Evolutionary conservation across 2,113 vertebrate species (phyloP).

Genomic region (Platysternon megacephalum): DNA sequence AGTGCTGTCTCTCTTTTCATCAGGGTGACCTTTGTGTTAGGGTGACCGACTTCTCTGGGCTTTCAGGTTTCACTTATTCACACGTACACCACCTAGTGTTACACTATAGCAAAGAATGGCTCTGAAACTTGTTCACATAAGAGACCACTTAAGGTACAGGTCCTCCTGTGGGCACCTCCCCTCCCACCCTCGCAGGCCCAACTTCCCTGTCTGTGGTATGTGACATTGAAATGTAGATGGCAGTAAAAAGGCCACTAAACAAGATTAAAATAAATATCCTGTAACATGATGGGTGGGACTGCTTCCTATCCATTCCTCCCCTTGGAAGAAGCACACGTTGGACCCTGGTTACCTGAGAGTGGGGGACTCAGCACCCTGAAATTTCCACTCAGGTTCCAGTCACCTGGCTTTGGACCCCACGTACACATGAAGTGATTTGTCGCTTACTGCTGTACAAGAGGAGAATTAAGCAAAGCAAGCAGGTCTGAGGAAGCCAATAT

Average conservation of each 20-base stretch:
- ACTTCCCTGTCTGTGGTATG: rapidly evolving
- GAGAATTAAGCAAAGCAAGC: neutral
- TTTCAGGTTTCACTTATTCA: neutral
- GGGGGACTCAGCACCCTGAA: neutral
- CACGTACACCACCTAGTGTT: neutral
- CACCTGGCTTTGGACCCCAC: neutral
- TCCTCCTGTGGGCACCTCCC: neutral
- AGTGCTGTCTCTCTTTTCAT: neutral
- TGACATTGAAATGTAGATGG: neutral
- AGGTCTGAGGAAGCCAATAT: neutral
- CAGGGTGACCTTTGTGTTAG: neutral
- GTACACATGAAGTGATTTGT: neutral
- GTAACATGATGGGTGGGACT: neutral
- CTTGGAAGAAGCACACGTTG: neutral
- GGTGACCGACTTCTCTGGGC: neutral
- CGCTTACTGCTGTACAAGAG: neutral
- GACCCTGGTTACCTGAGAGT: neutral
- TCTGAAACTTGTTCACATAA: neutral
- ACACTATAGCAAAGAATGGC: neutral
- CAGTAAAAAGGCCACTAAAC: neutral
- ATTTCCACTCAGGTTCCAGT: neutral
- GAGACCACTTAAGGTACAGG: neutral
- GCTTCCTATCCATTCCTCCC: neutral
- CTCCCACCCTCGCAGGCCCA: neutral
- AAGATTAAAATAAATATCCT: neutral